Evolutionary conservation across 2,797 vertebrate genomes (phyloP).

Genomic region (Craterocephalus amniculus): DNA sequence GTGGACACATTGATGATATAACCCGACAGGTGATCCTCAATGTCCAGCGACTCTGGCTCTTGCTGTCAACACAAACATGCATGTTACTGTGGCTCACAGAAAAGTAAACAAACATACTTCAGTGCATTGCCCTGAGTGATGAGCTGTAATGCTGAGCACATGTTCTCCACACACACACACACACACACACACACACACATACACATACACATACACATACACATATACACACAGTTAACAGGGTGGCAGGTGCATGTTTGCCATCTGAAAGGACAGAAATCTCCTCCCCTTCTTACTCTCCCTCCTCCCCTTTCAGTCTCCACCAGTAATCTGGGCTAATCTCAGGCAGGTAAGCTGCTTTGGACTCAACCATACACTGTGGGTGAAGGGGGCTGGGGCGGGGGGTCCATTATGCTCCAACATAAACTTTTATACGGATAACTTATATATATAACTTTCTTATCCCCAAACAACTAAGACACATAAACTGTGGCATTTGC

Average conservation of each 20-base stretch:
- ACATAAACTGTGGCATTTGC: neutral
- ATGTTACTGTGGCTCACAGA: constrained; percentile 17
- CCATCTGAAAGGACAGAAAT: constrained; percentile 66
- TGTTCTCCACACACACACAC: constrained; percentile 28
- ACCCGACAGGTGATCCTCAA: constrained; percentile 91
- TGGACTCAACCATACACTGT: constrained; percentile 71
- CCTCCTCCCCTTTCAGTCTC: constrained; percentile 56
- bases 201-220: constrained; percentile 24
- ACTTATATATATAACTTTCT: constrained; percentile 1
- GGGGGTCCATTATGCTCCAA: constrained; percentile 36
- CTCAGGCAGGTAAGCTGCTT: constrained; percentile 82
- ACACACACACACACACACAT: constrained; percentile 23
- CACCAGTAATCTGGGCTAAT: constrained; percentile 81
- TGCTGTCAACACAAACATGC: constrained; percentile 51
- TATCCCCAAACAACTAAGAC: neutral
- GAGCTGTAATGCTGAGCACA: constrained; percentile 36
- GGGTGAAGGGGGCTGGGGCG: constrained; percentile 30
- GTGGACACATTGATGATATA: constrained; percentile 91
- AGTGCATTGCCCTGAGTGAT: neutral
- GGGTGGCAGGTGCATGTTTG: constrained; percentile 51
- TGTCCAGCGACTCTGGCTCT: constrained; percentile 88
- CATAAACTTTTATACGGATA: constrained; percentile 29
- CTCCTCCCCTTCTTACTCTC: constrained; percentile 67
- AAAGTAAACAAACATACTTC: constrained; percentile 8
- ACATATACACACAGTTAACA: constrained; percentile 37